Evolutionary conservation across 1,140 invertebrate species (phyloP).

Genomic region (Homalodisca vitripennis): DNA sequence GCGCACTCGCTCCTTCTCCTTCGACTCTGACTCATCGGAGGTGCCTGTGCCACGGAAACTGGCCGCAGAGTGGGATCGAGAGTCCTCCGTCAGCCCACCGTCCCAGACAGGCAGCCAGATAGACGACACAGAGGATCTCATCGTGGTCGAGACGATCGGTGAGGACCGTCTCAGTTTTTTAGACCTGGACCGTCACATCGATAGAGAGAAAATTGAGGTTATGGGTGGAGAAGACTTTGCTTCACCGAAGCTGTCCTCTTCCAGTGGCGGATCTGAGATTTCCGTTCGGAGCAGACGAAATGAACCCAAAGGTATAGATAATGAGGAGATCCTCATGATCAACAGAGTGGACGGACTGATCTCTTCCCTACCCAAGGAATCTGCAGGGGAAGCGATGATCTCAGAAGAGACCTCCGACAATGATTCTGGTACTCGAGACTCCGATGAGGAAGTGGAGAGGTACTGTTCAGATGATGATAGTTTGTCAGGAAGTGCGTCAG

Average conservation of each 20-base stretch:
- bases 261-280: conserved; percentile 25
- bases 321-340: conserved; percentile 35
- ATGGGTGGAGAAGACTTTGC: conserved; percentile 29
- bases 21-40: conserved; percentile 29
- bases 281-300: conserved; percentile 26
- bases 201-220: conserved; percentile 22
- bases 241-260: conserved; percentile 21
- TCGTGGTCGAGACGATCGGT: conserved; percentile 31
- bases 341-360: conserved; percentile 30
- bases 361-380: conserved; percentile 37
- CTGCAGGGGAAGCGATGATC: conserved; percentile 41
- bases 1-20: conserved; percentile 30
- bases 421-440: conserved; percentile 26
- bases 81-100: background rate
- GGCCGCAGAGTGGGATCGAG: conserved; percentile 3
- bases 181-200: conserved; percentile 6
- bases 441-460: conserved; percentile 8
- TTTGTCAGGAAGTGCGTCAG: conserved; percentile 27
- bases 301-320: background rate
- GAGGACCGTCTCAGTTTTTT: conserved; percentile 28
- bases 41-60: conserved; percentile 11
- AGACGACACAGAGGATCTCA: conserved; percentile 28
- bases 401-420: conserved; percentile 40
- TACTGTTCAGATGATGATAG: conserved; percentile 21
- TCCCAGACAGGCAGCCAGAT: conserved; percentile 11